Percentiles rank a stretch among this genome's conserved stretches.
Conservation (phyloP, 1,140 invertebrate genomes). For the Berghia stephanieae region DNA sequence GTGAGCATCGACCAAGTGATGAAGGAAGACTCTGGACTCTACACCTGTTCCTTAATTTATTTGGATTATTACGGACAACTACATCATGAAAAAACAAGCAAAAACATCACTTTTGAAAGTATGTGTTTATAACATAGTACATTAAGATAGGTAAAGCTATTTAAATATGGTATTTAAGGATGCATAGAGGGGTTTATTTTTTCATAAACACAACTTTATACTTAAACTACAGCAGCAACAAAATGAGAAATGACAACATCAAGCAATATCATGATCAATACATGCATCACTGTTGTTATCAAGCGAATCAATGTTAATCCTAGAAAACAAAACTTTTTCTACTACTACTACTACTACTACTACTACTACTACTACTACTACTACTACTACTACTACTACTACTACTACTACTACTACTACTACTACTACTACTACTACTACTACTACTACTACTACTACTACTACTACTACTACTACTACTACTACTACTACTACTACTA, state of each 20-base stretch:
- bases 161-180: not conserved
- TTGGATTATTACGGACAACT: not conserved
- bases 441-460: conserved; percentile 7
- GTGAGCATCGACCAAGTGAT: not conserved
- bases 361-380: conserved; percentile 8
- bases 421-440: conserved; percentile 1
- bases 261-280: not conserved
- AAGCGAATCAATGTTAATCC: not conserved
- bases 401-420: conserved; percentile 7
- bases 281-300: not conserved
- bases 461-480: conserved; percentile 7
- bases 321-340: not conserved
- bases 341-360: conserved; percentile 7
- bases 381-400: conserved; percentile 7
- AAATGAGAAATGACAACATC: not conserved
- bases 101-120: too few relatives aligned
- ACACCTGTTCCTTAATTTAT: not conserved
- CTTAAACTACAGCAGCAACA: not conserved
- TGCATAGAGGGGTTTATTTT: too few relatives aligned
- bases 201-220: not conserved
- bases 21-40: too few relatives aligned
- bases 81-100: not conserved
- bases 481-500: conserved; percentile 8
- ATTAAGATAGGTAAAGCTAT: too few relatives aligned
- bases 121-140: too few relatives aligned